Percentiles rank a stretch among this genome's conserved stretches.
Conservation (phyloP, 2,113 vertebrate species). For the Corynorhinus townsendii region DNA sequence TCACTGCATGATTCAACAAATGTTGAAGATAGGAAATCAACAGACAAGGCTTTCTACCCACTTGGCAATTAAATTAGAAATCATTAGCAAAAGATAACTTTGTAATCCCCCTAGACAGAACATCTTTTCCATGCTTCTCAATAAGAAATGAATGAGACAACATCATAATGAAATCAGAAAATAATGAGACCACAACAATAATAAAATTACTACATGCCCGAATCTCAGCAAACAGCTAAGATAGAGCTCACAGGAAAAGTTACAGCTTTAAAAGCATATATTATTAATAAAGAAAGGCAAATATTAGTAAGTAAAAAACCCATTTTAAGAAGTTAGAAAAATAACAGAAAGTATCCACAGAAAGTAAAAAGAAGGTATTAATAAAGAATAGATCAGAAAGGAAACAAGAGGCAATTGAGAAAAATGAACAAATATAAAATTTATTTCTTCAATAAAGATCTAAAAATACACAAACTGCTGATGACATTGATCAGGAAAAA, state of each 20-base stretch:
- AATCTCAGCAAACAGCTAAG: neutral
- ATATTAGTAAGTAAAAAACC: neutral
- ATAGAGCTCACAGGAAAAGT: neutral
- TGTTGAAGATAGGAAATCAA: neutral
- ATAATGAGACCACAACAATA: neutral
- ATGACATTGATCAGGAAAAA: neutral
- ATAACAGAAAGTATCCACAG: neutral
- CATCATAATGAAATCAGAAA: neutral
- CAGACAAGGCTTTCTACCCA: neutral
- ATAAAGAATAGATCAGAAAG: neutral
- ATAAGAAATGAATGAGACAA: neutral
- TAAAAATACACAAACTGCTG: neutral
- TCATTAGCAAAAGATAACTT: neutral
- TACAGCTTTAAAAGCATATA: neutral
- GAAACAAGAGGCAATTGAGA: neutral
- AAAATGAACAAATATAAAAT: neutral
- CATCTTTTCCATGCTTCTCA: neutral
- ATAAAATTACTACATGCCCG: neutral
- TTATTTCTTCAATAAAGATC: neutral
- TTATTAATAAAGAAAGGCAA: neutral
- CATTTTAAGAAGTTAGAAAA: neutral
- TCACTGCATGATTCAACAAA: neutral
- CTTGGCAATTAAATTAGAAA: neutral
- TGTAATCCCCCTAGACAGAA: neutral
- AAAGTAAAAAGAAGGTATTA: neutral